phyloP scores from a whole-genome alignment of 2,888 invertebrate species.

The Zhengitettix transpicula region DNA sequence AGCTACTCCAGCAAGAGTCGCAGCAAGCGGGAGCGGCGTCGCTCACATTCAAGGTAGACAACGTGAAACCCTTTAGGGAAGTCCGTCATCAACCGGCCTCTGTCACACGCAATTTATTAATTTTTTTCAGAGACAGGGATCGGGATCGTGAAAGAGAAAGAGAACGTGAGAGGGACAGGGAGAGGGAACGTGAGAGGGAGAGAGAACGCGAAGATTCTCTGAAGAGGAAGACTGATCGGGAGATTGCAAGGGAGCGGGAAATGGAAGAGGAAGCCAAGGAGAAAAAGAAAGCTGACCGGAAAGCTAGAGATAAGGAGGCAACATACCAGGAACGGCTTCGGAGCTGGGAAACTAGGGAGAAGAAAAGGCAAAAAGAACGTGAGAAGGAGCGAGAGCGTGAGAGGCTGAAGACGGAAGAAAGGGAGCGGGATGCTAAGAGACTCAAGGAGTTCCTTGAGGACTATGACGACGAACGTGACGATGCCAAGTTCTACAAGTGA shows the following conservation, averaged over 20 bases:
- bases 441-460: slow-evolving; percentile 97
- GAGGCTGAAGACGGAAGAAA: slow-evolving; percentile 66
- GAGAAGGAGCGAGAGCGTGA: slow-evolving; percentile 77
- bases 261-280: slow-evolving; percentile 87
- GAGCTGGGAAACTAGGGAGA: slow-evolving; percentile 78
- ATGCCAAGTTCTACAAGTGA: slow-evolving; percentile 85
- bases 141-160: slow-evolving; percentile 19
- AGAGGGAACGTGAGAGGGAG: slow-evolving; percentile 23
- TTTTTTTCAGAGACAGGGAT: slow-evolving; percentile 22
- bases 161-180: slow-evolving; percentile 23
- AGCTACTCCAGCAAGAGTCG: slow-evolving; percentile 12
- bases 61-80: no score
- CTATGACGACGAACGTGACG: slow-evolving; percentile 96
- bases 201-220: slow-evolving; percentile 31
- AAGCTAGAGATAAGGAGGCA: slow-evolving; percentile 85
- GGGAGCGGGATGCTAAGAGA: slow-evolving; percentile 80
- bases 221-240: slow-evolving; percentile 17
- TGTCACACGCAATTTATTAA: background rate
- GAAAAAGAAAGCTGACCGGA: slow-evolving; percentile 74
- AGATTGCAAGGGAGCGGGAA: slow-evolving; percentile 17
- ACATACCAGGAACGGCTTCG: slow-evolving; percentile 62
- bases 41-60: slow-evolving; percentile 9
- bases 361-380: slow-evolving; percentile 78
- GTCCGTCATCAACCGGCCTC: no score
- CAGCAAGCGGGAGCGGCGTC: slow-evolving; percentile 10